Base-by-base conservation (phyloP, 2,888 invertebrate species). In the Drosophila mettleri region DNA sequence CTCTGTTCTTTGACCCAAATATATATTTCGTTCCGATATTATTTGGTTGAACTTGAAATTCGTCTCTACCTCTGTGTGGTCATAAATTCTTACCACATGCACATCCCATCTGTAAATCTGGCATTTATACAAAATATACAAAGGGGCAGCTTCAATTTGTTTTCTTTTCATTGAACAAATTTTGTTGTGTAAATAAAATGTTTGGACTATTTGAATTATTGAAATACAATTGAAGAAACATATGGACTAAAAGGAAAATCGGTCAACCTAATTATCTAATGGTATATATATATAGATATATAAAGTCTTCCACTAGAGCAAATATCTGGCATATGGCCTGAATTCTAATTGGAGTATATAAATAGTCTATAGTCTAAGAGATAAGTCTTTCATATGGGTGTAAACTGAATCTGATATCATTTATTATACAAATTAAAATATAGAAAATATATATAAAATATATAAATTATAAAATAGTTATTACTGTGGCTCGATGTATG, bases 1-100 rank as follows among this genome's bases (percentile, higher is more conserved):
- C 7, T 61, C 64, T 16, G 18, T n/a, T 66, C 62, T 74, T 48
- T 81, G 79, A 78, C 79, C 79, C 79, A 79, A 70, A 81, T 52
- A 81, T 9, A 27, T 65, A 60, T 54, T 45, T 12, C 27, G 27
- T 24, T n/a, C 48, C 20, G 49, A 43, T 9, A 43, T 27, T 6
- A 57, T 70, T 46, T 58, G 62, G 53, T n/a, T 75, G 75, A 75
- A 72, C 75, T 75, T 75, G 75, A 75, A 76, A 59, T 52, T 45
- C 10, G 34, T 41, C 36, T 5, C 9, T 5, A 9, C n/a, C 16
- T n/a, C 12, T 29, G n/a, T 38, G 36, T 29, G 36, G 14, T 48
- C 36, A 9, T 24, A 33, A 20, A 29, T 39, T 10, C 20, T n/a
- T 3, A 14, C 38, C 27, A 31, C 24, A 34, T 36, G 52, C 12